Base-by-base conservation (phyloP, 2,113 vertebrate species). In the Tupaia tana region DNA sequence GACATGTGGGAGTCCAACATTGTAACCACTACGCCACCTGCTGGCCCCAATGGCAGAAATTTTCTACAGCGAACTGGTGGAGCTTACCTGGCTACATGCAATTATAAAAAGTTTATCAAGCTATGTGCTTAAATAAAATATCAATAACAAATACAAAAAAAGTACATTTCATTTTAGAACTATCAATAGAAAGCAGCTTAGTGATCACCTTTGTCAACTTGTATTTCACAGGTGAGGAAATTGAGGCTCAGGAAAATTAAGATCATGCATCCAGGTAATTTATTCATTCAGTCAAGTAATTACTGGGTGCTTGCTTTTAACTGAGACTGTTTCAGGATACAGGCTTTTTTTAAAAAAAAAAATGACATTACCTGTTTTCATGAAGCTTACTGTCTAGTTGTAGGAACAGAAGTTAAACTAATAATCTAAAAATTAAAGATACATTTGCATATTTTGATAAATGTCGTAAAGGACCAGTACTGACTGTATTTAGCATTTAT, bases 381-480 rank as follows among this genome's bases (percentile, higher is more conserved):
- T 29, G 71, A 82, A 94, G 61, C 63, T 34, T 80, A 59, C 7
- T 4, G 24, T 34, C 74, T 69, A 25, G 31, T 20, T 58, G 10
- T 12, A 27, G 29, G 90, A 89, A 95, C 13, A 86, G 75, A 69
- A 84, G 25, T 74, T 56, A 95, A 69, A 43, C 22, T 79, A 66
- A 83, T 66, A 67, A 67, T 27, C 29, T 74, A 43, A 56, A 82
- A 88, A 90, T 66, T 27, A 67, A 54, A 83, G 52, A 71, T 1
- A 9, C 3, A 31, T 31, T 10, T 34, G 5, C 3, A 63, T 27
- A 27, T 10, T 16, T 11, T 19, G 18, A 66, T 56, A 16, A 14
- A 69, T 1, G 0, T 9, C 56, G 7, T 78, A 31, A 87, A 73
- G 22, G 25, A 15, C 4, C 1, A 10, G 6, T 64, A 31, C 1